A percentile compares a stretch with the other conserved stretches of the same genome.
phyloP scores from a whole-genome alignment of 2,888 invertebrate genomes.

The Mythimna ferrago region DNA sequence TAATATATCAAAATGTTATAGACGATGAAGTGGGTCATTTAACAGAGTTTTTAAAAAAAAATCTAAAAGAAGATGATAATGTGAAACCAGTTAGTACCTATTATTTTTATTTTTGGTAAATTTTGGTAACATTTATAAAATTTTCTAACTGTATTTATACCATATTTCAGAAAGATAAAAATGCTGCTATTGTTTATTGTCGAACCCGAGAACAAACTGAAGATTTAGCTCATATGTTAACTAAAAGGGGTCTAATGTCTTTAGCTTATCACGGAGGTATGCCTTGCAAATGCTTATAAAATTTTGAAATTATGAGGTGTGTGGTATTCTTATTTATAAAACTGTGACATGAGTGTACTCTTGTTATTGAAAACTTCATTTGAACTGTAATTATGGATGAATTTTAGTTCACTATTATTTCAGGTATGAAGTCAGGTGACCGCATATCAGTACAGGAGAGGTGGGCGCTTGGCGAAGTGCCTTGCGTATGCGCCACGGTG shows the following conservation, averaged over 20 bases:
- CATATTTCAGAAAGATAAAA: constrained; percentile 86
- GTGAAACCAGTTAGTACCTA: constrained; percentile 82
- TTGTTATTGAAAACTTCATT: constrained; percentile 7
- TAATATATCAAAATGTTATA: constrained; percentile 96
- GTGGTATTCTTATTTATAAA: constrained; percentile 13
- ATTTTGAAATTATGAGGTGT: constrained; percentile 19
- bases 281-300: constrained; percentile 34
- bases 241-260: constrained; percentile 93
- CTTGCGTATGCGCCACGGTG: constrained; percentile 98
- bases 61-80: constrained; percentile 91
- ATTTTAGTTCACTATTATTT: constrained; percentile 13
- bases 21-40: constrained; percentile 96
- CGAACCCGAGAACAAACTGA: constrained; percentile 98
- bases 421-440: constrained; percentile 93
- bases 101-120: neutral
- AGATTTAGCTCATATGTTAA: constrained; percentile 94
- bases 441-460: constrained; percentile 95
- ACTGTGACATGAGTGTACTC: neutral
- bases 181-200: constrained; percentile 98
- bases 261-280: constrained; percentile 97
- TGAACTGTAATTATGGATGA: neutral
- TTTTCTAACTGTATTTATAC: constrained; percentile 15
- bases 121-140: neutral
- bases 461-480: constrained; percentile 97
- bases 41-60: constrained; percentile 93